phyloP scores from a whole-genome alignment of 2,113 vertebrate species.

The Coracopsis vasa region DNA sequence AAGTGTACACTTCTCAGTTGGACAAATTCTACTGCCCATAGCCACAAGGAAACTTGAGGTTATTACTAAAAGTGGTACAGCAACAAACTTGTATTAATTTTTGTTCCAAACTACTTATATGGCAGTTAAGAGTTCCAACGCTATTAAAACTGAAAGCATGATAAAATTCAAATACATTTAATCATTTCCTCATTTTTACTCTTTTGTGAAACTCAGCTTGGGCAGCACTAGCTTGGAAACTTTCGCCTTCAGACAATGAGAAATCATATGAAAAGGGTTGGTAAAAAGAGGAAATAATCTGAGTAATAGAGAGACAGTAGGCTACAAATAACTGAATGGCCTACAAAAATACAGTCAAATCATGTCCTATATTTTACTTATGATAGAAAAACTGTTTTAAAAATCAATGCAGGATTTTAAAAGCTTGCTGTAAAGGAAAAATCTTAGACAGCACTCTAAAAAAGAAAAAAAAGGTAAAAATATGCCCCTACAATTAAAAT shows the following conservation, averaged over 20 bases:
- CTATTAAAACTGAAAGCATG: neutral
- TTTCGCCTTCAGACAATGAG: neutral
- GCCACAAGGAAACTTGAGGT: neutral
- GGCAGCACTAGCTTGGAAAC: neutral
- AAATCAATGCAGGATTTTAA: neutral
- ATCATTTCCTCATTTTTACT: slow-evolving; percentile 3
- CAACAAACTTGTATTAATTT: too few relatives aligned
- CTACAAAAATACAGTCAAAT: neutral
- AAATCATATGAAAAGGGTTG: neutral
- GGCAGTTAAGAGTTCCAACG: neutral
- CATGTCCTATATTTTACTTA: neutral
- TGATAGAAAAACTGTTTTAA: neutral
- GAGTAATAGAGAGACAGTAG: neutral
- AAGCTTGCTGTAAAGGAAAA: neutral
- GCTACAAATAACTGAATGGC: neutral
- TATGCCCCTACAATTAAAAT: neutral
- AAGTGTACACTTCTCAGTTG: too few relatives aligned
- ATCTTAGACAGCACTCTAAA: neutral
- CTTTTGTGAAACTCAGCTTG: neutral
- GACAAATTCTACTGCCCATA: neutral
- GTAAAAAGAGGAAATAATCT: slow-evolving; percentile 21
- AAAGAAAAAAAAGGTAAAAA: neutral
- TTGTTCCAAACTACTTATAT: too few relatives aligned
- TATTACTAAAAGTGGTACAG: neutral
- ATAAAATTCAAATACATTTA: neutral